phyloP scores from a whole-genome alignment of 1,140 invertebrate species.

The Panagrolaimus sp. region DNA sequence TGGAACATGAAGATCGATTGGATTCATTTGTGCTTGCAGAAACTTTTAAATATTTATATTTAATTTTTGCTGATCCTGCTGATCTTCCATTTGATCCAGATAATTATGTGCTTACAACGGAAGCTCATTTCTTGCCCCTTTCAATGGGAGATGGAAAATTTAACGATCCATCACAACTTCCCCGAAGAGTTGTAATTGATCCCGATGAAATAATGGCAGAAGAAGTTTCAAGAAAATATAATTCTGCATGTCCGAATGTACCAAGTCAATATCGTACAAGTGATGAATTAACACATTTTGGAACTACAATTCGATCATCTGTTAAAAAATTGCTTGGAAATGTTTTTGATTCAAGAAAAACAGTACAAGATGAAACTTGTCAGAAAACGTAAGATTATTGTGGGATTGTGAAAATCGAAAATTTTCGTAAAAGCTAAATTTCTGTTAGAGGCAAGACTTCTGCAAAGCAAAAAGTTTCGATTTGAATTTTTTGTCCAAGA shows the following conservation, averaged over 20 bases:
- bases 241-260: constrained; percentile 35
- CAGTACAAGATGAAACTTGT: not conserved
- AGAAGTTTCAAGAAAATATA: constrained; percentile 21
- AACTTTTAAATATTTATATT: constrained; percentile 92
- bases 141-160: constrained; percentile 58
- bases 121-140: constrained; percentile 87
- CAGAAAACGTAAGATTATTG: constrained; percentile 20
- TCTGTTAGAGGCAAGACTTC: no score
- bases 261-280: constrained; percentile 22
- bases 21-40: constrained; percentile 95
- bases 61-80: constrained; percentile 81
- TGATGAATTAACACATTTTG: constrained; percentile 30
- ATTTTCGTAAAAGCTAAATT: no score
- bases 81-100: constrained; percentile 84
- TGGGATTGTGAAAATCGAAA: no score
- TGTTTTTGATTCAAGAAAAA: constrained; percentile 2
- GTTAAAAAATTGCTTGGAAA: constrained; percentile 19
- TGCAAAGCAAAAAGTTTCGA: no score
- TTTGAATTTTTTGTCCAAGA: no score
- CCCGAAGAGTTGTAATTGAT: constrained; percentile 45
- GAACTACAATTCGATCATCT: constrained; percentile 18
- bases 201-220: constrained; percentile 48
- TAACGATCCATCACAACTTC: constrained; percentile 25
- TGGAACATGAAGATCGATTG: constrained; percentile 81
- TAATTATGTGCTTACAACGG: constrained; percentile 86